Evolutionary conservation across 2,888 invertebrate species (phyloP).

Genomic region (Trisateles emortualis): DNA sequence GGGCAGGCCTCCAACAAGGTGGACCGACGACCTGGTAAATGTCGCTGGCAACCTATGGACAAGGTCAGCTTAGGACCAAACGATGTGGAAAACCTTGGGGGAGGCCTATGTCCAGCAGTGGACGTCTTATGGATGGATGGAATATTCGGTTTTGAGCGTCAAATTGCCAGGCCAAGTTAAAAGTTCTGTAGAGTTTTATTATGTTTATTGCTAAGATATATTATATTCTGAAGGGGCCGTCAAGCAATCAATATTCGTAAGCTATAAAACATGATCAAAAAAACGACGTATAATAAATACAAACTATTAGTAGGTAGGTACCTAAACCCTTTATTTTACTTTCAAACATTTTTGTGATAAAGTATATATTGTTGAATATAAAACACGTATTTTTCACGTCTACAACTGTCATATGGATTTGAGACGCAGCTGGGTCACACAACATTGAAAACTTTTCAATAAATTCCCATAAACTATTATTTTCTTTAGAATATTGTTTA

Average conservation of each 20-base stretch:
- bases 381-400: conserved; percentile 30
- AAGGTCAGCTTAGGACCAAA: too few relatives aligned
- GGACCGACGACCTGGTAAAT: too few relatives aligned
- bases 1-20: too few relatives aligned
- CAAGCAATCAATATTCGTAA: background rate
- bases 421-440: conserved; percentile 28
- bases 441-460: conserved; percentile 9
- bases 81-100: too few relatives aligned
- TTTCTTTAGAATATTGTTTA: background rate
- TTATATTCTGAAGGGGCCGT: background rate
- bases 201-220: background rate
- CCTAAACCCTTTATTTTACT: conserved; percentile 1
- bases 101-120: too few relatives aligned
- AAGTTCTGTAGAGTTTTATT: too few relatives aligned
- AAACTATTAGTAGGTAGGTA: too few relatives aligned
- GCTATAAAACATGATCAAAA: conserved; percentile 3
- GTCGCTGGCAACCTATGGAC: too few relatives aligned
- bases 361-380: conserved; percentile 23
- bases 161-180: too few relatives aligned
- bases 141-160: too few relatives aligned
- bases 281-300: background rate
- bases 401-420: conserved; percentile 29
- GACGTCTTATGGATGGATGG: too few relatives aligned
- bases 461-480: conserved; percentile 18
- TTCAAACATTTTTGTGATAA: conserved; percentile 14